These are phyloP conservation scores for Drosophila merina DNA, from an alignment of 2,888 invertebrate species.

Conservation along the genomic window DNA sequence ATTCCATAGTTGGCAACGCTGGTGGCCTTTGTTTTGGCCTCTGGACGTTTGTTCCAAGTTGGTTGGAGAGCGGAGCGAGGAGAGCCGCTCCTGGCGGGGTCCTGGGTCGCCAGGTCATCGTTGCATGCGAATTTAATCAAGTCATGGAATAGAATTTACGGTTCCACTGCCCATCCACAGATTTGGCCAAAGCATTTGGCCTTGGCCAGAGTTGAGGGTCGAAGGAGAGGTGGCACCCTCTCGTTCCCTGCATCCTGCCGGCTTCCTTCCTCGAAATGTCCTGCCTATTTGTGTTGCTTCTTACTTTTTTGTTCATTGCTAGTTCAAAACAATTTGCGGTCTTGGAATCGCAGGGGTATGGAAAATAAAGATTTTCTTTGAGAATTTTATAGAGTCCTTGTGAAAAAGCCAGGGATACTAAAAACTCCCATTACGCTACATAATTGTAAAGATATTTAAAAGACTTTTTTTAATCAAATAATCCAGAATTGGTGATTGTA, in stretches of 20 bases:
- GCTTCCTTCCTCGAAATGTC: slow-evolving; percentile 26
- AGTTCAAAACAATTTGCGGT: slow-evolving; percentile 72
- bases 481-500: background rate
- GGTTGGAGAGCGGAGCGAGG: background rate
- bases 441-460: background rate
- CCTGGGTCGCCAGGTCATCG: slow-evolving; percentile 33
- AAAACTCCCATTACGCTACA: background rate
- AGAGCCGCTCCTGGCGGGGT: background rate
- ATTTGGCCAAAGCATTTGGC: slow-evolving; percentile 36
- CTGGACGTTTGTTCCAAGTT: slow-evolving; percentile 20
- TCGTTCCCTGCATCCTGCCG: background rate
- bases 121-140: slow-evolving; percentile 82
- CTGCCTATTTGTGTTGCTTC: slow-evolving; percentile 26
- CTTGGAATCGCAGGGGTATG: slow-evolving; percentile 33
- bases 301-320: slow-evolving; percentile 42
- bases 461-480: background rate
- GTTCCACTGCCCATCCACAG: slow-evolving; percentile 57
- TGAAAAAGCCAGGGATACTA: background rate
- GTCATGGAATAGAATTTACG: slow-evolving; percentile 83
- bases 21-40: slow-evolving; percentile 44
- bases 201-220: slow-evolving; percentile 16
- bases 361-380: slow-evolving; percentile 14
- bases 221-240: slow-evolving; percentile 10
- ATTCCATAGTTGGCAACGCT: slow-evolving; percentile 41
- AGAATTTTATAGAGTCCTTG: slow-evolving; percentile 5